Conservation (phyloP, 2,113 vertebrate genomes). For the Cinclus mexicanus region DNA sequence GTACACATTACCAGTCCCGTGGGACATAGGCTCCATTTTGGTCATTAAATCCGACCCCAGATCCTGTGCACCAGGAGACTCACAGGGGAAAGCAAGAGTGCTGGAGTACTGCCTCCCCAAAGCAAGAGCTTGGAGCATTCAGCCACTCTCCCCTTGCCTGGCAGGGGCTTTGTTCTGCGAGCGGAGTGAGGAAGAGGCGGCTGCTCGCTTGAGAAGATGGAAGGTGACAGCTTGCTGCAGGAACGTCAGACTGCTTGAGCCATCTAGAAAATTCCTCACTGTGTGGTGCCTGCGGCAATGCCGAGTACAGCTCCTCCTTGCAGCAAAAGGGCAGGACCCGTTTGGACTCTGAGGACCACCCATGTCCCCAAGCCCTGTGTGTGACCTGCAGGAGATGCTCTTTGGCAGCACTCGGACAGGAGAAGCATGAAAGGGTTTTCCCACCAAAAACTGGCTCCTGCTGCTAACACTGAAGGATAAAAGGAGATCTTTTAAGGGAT, state of each 20-base stretch:
- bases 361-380: background rate
- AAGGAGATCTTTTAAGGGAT: background rate
- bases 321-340: background rate
- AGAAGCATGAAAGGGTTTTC: background rate
- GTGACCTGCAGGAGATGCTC: background rate
- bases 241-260: background rate
- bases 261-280: background rate
- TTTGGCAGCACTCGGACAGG: background rate
- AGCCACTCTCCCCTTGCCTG: background rate
- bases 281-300: background rate
- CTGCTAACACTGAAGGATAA: background rate
- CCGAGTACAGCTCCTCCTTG: background rate
- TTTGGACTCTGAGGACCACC: background rate
- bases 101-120: background rate
- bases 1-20: background rate
- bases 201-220: background rate
- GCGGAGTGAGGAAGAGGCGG: background rate
- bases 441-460: background rate
- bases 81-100: background rate
- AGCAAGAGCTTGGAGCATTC: fast-evolving
- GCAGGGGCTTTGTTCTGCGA: background rate
- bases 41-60: background rate
- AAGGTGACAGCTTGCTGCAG: background rate
- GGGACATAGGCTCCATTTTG: background rate
- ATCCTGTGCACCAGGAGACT: background rate